Evolutionary conservation across 2,797 vertebrate species (phyloP), one percentile per base, ranked within the genome.

Genomic region (Yasuhikotakia modesta): DNA sequence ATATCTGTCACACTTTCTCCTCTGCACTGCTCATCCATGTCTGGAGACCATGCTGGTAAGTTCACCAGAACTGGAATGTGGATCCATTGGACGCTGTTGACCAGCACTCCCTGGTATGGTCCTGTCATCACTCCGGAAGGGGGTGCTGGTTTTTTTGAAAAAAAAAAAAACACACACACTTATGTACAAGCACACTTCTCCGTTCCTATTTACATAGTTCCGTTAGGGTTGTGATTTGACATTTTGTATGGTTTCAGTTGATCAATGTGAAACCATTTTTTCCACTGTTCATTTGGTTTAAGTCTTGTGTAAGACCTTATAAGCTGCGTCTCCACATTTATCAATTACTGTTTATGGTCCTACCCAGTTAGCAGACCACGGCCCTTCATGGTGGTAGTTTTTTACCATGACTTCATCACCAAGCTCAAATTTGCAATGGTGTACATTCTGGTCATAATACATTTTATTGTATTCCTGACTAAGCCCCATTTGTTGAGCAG

Each of bases 391-490:
- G 8, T 74, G 58, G 30, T 74, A 74, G n/a, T 65, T 74, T 14
- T 74, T 74, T 27, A 35, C 57, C 72, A 74, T 74, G 24, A 65
- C 43, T 21, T 74, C 60, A 19, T 46, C 45, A 11, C 72, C 71
- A 46, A 73, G 35, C 24, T 73, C 71, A 50, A 73, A 63, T 46
- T 24, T 63, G 10, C 63, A 19, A 27, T 50, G 4, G 11, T 64
- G 46, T 1, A 52, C 72, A 32, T 48, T 24, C 27, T 74, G 11
- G 32, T 74, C 72, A 65, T 74, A 74, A 48, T 74, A 64, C 72
- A 64, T 64, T 21, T 73, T 73, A 22, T 74, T 74, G 72, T 74
- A 64, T 63, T 74, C 64, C 17, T 74, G 58, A 27, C 14, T 64
- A 6, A 39, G 17, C 2, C 72, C 60, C 21, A 74, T 74, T n/a